phyloP scores from a whole-genome alignment of 2,888 invertebrate species.

The Drosophila macrospina region DNA sequence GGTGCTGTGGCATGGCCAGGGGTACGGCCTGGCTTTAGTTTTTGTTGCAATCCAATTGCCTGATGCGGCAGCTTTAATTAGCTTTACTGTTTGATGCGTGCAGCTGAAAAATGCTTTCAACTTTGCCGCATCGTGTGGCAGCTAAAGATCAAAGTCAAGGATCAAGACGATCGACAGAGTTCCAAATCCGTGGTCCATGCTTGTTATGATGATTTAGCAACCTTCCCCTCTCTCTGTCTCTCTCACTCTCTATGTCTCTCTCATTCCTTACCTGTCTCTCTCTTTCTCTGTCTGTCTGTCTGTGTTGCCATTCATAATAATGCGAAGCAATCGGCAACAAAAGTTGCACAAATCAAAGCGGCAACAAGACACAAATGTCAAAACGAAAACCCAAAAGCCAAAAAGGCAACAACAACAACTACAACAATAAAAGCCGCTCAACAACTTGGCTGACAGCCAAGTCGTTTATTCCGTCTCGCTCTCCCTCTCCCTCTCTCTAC shows the following conservation, averaged over 20 bases:
- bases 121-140: constrained; percentile 72
- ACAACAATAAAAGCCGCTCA: constrained; percentile 36
- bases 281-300: neutral
- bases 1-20: constrained; percentile 1
- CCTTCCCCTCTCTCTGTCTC: neutral
- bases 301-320: constrained; percentile 70
- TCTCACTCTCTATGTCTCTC: neutral
- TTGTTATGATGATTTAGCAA: constrained; percentile 77
- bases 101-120: constrained; percentile 69
- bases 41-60: constrained; percentile 39
- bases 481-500: neutral
- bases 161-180: constrained; percentile 63
- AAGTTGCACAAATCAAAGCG: constrained; percentile 74
- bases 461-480: constrained; percentile 12
- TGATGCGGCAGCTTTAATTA: constrained; percentile 65
- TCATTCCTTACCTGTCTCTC: too few species aligned
- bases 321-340: constrained; percentile 66
- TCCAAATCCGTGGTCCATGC: constrained; percentile 49
- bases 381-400: constrained; percentile 50
- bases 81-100: constrained; percentile 76
- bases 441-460: constrained; percentile 52
- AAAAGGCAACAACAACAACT: constrained; percentile 46
- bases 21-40: constrained; percentile 1
- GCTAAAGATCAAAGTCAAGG: constrained; percentile 81
- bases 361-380: constrained; percentile 65